Conservation (phyloP, 2,113 vertebrate genomes). For the Sclerurus mexicanus region DNA sequence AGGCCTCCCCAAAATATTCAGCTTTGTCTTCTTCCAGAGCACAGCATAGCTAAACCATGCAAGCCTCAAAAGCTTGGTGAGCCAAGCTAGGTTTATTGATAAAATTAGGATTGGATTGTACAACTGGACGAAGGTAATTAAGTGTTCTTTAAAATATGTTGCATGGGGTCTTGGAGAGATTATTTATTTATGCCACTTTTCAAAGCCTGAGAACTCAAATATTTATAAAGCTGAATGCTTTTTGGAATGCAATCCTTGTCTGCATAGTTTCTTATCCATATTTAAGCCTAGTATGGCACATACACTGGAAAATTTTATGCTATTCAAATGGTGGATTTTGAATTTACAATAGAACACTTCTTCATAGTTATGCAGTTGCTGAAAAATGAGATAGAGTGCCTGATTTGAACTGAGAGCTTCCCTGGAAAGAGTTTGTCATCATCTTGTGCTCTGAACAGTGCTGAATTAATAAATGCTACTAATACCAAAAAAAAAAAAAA, state of each 20-base stretch:
- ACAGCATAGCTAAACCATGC: not conserved
- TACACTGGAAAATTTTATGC: conserved; percentile 45
- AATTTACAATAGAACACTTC: not conserved
- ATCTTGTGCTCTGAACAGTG: not conserved
- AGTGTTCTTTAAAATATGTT: conserved; percentile 38
- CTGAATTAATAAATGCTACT: not conserved
- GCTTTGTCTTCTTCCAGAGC: not conserved
- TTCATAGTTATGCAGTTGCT: not conserved
- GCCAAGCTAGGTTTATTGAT: not conserved
- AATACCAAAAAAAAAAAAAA: not conserved
- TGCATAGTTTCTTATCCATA: conserved; percentile 51
- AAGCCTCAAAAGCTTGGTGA: not conserved
- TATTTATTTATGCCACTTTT: conserved; percentile 40
- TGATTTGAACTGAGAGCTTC: not conserved
- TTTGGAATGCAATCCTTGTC: conserved; percentile 37
- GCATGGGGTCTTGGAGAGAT: not conserved
- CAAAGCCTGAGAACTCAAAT: conserved; percentile 21
- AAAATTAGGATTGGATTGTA: not conserved
- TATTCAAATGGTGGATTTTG: conserved; percentile 6
- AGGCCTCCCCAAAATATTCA: not conserved
- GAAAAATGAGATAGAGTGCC: not conserved
- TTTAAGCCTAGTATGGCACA: conserved; percentile 30
- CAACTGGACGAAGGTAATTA: not conserved
- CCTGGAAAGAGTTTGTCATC: not conserved
- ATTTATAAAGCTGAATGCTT: conserved; percentile 50